A percentile compares a stretch with the other conserved stretches of the same genome.
These are phyloP conservation scores for Myotis davidii DNA, from an alignment of 2,113 vertebrate genomes.

Conservation along the genomic window DNA sequence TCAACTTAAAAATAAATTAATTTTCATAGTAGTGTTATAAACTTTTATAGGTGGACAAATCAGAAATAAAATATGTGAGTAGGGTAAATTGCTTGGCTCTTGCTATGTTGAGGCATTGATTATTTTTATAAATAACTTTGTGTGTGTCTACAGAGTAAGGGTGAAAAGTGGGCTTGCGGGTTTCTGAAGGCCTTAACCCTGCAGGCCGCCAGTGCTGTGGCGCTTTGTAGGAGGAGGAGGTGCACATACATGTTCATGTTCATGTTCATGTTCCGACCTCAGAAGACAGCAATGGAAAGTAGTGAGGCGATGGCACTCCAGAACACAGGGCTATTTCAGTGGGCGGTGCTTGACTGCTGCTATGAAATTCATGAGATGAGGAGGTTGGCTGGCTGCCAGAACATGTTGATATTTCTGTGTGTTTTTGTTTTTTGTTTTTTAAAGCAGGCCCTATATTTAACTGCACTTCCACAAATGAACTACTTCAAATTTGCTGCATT, in stretches of 20 bases:
- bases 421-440: no score
- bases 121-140: neutral
- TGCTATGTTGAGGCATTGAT: neutral
- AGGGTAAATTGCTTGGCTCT: neutral
- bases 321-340: neutral
- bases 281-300: neutral
- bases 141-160: neutral
- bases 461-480: neutral
- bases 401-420: neutral
- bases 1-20: neutral
- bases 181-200: neutral
- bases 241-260: fast-evolving
- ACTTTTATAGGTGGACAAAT: neutral
- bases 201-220: neutral
- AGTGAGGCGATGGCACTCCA: no score
- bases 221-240: neutral
- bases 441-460: neutral
- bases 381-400: neutral
- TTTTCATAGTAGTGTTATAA: neutral
- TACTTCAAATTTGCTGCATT: neutral
- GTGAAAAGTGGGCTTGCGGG: neutral
- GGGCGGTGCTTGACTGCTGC: neutral
- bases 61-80: neutral
- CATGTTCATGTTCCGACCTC: neutral
- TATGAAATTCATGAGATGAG: neutral